Percentiles rank a stretch among this genome's conserved stretches.
These are phyloP conservation scores for Holacanthella duospinosa DNA, from an alignment of 2,888 invertebrate species.

Conservation along the genomic window DNA sequence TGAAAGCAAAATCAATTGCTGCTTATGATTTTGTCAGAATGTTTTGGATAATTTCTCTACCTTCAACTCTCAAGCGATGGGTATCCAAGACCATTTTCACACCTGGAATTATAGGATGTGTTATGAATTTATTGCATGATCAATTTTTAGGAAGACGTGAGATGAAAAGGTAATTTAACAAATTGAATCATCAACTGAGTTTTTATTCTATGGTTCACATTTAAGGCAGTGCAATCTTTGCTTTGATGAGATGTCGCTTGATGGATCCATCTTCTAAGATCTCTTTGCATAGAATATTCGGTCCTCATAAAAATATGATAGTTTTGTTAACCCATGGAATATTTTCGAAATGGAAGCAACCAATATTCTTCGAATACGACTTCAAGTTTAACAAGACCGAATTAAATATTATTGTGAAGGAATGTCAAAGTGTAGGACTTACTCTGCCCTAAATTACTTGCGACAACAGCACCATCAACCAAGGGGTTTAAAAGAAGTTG, in stretches of 20 bases:
- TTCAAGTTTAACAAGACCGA: background rate
- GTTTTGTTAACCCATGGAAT: background rate
- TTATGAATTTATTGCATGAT: background rate
- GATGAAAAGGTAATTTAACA: background rate
- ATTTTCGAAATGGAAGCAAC: constrained; percentile 2
- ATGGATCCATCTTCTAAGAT: background rate
- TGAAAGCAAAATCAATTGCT: background rate
- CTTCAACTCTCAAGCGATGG: background rate
- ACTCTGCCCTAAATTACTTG: background rate
- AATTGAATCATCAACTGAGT: background rate
- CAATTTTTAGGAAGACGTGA: too few species aligned
- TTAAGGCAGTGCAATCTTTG: background rate
- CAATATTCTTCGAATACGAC: background rate
- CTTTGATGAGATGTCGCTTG: constrained; percentile 3
- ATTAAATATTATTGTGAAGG: background rate
- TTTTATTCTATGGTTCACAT: background rate
- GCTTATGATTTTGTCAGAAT: background rate
- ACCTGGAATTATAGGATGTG: background rate
- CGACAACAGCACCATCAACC: background rate
- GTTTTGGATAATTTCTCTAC: background rate
- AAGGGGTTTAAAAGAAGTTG: background rate
- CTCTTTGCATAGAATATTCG: background rate
- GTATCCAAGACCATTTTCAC: background rate
- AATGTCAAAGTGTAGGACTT: background rate
- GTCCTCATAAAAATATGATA: background rate